Base-by-base conservation (phyloP, 1,140 invertebrate genomes). In the Pseudomyrmex cubaensis region DNA sequence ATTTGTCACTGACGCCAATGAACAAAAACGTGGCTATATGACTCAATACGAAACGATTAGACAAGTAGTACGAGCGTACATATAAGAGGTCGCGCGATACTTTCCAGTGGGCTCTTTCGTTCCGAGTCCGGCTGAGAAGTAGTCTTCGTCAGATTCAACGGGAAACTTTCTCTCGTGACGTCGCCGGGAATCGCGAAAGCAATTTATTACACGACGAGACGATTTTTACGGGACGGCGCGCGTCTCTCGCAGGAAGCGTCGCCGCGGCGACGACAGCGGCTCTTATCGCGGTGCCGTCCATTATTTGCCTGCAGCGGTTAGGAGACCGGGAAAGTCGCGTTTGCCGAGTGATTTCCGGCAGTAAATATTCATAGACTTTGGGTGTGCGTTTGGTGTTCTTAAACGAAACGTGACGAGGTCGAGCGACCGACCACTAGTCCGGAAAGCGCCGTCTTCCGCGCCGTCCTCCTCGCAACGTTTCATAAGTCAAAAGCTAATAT, bases 331-430 rank as follows among this genome's bases (percentile, higher is more conserved):
- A 75, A 82, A 63, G 69, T 82, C 48, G 57, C 78, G 57, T 82
- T 82, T 76, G 70, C 20, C 78, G 61, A 82, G 59, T 63, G 78
- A 82, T 82, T 82, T 75, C 78, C 78, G 78, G 46, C 44, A 75
- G 70, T 63, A 82, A 82, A 82, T 82, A 73, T 76, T 82, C 57
- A 74, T 82, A 46, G 25, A 52, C 50, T 56, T 61, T 67, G 44
- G 12, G 52, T 46, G 52, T 46, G 54, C 20, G 52, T 54, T 82
- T 17, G 48, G 48, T 52, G 48, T 76, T 75, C 56, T 63, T 46
- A 56, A 76, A 63, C 48, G 57, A 69, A 48, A 59, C 44, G 2
- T 10, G 7, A 15, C 35, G 66, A 70, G 10, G 44, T 35, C 44
- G 35, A 20, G 15, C 44, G 15, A 17, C 15, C 52, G 25, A 9